Conservation (phyloP, 2,797 vertebrate genomes). For the Sebastes nivosus region DNA sequence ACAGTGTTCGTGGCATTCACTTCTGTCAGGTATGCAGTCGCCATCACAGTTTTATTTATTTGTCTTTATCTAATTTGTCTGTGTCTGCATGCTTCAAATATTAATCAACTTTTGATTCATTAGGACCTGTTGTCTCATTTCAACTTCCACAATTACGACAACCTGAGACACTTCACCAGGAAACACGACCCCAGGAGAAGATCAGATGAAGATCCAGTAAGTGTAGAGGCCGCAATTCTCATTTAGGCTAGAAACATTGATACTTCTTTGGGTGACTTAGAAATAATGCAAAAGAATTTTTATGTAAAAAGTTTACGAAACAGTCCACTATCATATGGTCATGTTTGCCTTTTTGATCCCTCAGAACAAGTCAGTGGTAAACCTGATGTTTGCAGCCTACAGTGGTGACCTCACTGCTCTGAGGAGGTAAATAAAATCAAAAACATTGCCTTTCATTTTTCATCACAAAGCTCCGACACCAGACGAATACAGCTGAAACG, state of each 20-base stretch:
- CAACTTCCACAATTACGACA: constrained; percentile 95
- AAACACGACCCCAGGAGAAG: constrained; percentile 89
- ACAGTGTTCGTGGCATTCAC: constrained; percentile 90
- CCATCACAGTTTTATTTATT: not conserved
- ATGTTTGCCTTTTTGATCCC: constrained; percentile 14
- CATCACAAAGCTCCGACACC: not conserved
- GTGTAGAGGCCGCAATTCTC: not conserved
- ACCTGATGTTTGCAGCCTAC: constrained; percentile 91
- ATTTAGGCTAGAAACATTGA: not conserved
- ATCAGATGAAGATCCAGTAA: constrained; percentile 86
- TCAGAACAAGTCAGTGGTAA: constrained; percentile 90
- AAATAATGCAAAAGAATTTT: not conserved
- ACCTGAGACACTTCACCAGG: constrained; percentile 89
- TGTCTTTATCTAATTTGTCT: not conserved
- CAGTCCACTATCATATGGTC: not conserved
- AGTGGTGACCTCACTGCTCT: constrained; percentile 88
- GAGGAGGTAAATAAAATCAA: constrained; percentile 79
- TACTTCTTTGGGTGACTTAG: not conserved
- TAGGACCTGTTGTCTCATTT: constrained; percentile 91
- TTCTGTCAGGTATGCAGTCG: constrained; percentile 86
- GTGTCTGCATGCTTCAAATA: not conserved
- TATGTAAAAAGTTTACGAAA: not conserved
- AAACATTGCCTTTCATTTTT: not conserved
- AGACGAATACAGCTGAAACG: not conserved
- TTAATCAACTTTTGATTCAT: not conserved